phyloP scores from a whole-genome alignment of 2,888 invertebrate genomes.

The Stenchaetothrips biformis region DNA sequence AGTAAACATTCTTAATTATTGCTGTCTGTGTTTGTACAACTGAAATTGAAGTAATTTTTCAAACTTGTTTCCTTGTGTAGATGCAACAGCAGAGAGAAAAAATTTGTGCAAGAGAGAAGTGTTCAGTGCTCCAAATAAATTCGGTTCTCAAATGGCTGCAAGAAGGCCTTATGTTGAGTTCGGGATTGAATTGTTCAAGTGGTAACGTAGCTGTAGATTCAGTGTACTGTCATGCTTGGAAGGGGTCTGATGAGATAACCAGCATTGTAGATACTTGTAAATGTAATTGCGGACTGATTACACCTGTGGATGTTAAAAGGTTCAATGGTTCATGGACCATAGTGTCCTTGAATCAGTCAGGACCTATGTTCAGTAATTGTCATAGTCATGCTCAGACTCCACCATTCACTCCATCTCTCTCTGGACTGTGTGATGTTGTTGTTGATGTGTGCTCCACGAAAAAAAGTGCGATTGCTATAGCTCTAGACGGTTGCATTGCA shows the following conservation, averaged over 20 bases:
- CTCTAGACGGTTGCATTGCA: neutral
- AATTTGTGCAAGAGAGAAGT: neutral
- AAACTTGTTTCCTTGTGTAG: neutral
- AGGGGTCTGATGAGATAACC: neutral
- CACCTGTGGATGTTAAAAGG: neutral
- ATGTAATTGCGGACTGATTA: constrained; percentile 30
- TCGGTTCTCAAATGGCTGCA: constrained; percentile 7
- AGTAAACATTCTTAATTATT: neutral
- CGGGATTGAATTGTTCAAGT: constrained; percentile 8
- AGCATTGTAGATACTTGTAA: neutral
- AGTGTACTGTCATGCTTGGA: constrained; percentile 30
- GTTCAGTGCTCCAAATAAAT: neutral
- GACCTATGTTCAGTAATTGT: neutral
- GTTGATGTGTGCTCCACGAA: constrained; percentile 26
- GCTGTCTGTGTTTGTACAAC: neutral
- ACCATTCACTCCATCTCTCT: constrained; percentile 23
- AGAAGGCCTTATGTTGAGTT: constrained; percentile 24
- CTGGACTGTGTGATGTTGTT: constrained; percentile 21
- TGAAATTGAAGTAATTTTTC: neutral
- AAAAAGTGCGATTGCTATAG: neutral
- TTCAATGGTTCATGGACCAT: neutral
- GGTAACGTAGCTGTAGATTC: constrained; percentile 27
- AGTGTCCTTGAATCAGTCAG: neutral
- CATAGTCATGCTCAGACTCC: constrained; percentile 13
- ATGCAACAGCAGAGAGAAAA: neutral